A percentile compares a stretch with the other conserved stretches of the same genome.
These are phyloP conservation scores for Syrmaticus mikado DNA, from an alignment of 2,113 vertebrate genomes.

Conservation along the genomic window DNA sequence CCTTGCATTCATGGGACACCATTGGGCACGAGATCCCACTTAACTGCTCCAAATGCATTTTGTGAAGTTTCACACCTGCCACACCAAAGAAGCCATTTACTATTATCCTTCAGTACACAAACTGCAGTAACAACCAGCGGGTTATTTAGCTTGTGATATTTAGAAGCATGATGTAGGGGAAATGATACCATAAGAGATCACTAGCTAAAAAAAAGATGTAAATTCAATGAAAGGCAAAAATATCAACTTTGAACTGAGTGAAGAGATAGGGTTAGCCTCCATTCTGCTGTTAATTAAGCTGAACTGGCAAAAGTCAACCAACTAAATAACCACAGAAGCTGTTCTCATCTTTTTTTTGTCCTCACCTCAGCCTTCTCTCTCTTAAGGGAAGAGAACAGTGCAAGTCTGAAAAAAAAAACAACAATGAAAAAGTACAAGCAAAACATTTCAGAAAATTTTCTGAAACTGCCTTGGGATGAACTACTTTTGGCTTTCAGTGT, in stretches of 20 bases:
- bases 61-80: background rate
- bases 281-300: no score
- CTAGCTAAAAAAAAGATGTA: background rate
- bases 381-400: background rate
- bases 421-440: background rate
- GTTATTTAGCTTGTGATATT: background rate
- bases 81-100: background rate
- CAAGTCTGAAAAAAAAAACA: background rate
- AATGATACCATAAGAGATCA: background rate
- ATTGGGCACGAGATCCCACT: background rate
- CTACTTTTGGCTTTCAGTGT: background rate
- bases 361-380: no score
- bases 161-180: fast-evolving
- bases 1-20: background rate
- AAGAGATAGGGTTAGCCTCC: no score
- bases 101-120: background rate
- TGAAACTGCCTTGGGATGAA: background rate
- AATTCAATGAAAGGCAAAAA: background rate
- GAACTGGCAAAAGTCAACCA: background rate
- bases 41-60: background rate
- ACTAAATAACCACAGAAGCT: background rate
- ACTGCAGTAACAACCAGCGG: background rate
- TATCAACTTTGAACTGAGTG: no score
- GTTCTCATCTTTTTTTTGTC: fast-evolving
- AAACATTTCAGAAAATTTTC: background rate